phyloP scores from a whole-genome alignment of 2,113 vertebrate genomes.

The Dendrocopos noguchii region DNA sequence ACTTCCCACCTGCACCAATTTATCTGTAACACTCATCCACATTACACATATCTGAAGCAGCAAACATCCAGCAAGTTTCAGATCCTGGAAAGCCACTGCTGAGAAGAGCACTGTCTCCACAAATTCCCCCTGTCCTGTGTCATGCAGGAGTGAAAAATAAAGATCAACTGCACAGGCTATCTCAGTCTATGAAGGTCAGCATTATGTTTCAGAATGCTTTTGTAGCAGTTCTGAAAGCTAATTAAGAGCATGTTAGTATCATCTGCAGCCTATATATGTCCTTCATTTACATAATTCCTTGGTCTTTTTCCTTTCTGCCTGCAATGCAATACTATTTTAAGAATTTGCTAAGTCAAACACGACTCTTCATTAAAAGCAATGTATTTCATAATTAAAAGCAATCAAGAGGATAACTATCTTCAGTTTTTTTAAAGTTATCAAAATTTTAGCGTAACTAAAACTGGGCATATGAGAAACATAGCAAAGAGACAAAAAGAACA shows the following conservation, averaged over 20 bases:
- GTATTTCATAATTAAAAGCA: neutral
- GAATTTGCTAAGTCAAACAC: neutral
- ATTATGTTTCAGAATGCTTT: neutral
- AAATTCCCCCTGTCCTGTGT: neutral
- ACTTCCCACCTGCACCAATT: no score
- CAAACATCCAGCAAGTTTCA: neutral
- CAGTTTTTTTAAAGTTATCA: neutral
- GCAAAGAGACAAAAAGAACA: neutral
- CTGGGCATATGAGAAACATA: neutral
- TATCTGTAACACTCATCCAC: neutral
- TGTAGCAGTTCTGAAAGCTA: neutral
- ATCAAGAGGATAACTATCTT: neutral
- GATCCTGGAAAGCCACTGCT: neutral
- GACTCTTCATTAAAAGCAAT: neutral
- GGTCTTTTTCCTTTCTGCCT: accelerated
- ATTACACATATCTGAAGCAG: neutral
- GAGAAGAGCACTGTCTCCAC: neutral
- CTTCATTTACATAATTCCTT: neutral
- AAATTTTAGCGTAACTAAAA: neutral
- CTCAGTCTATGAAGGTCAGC: neutral
- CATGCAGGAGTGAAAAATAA: accelerated
- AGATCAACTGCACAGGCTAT: accelerated
- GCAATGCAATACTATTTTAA: neutral
- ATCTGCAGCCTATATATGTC: neutral
- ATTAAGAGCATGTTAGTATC: neutral